Evolutionary conservation across 2,797 vertebrate species (phyloP), one percentile per base, ranked within the genome.

Genomic region (Xiphophorus birchmanni): DNA sequence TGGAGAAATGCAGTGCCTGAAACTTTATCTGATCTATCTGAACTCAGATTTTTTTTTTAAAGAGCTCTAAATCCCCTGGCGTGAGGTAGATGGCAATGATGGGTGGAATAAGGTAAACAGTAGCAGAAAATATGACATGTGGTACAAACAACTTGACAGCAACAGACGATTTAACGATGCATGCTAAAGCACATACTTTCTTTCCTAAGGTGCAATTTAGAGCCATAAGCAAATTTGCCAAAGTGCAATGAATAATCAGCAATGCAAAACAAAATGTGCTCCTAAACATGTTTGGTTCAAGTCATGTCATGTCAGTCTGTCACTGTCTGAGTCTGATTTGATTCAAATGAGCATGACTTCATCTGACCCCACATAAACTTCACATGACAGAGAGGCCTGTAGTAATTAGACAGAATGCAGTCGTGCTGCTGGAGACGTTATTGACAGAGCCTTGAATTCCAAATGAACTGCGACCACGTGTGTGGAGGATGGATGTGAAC

Each of bases 371-470:
- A 84, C 79, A 83, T 73, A 76, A 84, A 88, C 73, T 75, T 86
- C 82, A 86, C 85, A 82, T 87, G 86, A 83, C 77, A 2, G 10
- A 60, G 75, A 86, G 86, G 80, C 84, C 56, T 72, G 87, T 86
- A 63, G 86, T 89, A 86, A 92, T 92, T 90, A 88, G 74, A 69
- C 79, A 72, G 42, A 54, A 42, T 72, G 69, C 82, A 84, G 86
- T 86, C 80, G 84, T 75, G 60, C 80, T 79, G 89, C 87, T 82
- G 81, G 75, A 84, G 84, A 60, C 75, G 45, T 80, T 90, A 92
- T 90, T 88, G 92, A 92, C 86, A 79, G 77, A 82, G 78, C 79
- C 82, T 78, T 84, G 84, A 89, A 87, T 89, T 82, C 85, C 79
- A 72, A 82, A 83, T 60, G 87, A 90, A 86, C 81, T 42, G 26